These are phyloP conservation scores for Yponomeuta evonymella DNA, from an alignment of 2,888 invertebrate species.

Conservation along the genomic window DNA sequence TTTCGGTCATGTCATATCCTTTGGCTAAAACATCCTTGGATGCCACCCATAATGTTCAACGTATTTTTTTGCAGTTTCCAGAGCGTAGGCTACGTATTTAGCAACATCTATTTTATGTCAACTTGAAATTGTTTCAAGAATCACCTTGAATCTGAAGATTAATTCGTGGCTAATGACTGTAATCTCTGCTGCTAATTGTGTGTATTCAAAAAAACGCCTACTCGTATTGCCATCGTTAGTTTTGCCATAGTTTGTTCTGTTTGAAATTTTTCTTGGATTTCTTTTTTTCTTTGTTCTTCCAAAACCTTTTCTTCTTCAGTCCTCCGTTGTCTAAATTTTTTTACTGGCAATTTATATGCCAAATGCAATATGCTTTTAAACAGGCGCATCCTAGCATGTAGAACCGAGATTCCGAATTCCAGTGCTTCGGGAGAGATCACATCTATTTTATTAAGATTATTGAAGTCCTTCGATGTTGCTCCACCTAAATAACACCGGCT, in stretches of 20 bases:
- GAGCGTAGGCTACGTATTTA: conserved; percentile 10
- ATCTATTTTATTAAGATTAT: conserved; percentile 12
- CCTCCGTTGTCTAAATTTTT: not conserved
- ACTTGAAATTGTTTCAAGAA: conserved; percentile 10
- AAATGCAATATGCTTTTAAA: not conserved
- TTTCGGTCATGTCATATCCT: no score
- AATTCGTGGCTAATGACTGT: conserved; percentile 24
- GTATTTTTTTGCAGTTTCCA: conserved; percentile 21
- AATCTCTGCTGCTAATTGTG: conserved; percentile 26
- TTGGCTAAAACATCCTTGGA: no score
- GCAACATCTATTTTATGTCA: conserved; percentile 7
- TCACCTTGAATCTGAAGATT: conserved; percentile 12
- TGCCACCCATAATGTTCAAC: conserved; percentile 24
- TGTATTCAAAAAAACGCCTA: conserved; percentile 27
- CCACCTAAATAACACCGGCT: conserved; percentile 21
- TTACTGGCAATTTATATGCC: conserved; percentile 3
- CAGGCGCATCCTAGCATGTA: no score
- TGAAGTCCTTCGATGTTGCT: conserved; percentile 24
- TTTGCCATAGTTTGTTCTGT: conserved; percentile 26
- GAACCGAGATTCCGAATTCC: no score
- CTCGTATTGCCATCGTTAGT: conserved; percentile 14
- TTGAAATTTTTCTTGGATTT: conserved; percentile 2
- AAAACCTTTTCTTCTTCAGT: no score
- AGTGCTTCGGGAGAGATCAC: no score
- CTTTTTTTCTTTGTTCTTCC: not conserved